Evolutionary conservation across 2,113 vertebrate genomes (phyloP).

Genomic region (Erythrolamprus reginae): DNA sequence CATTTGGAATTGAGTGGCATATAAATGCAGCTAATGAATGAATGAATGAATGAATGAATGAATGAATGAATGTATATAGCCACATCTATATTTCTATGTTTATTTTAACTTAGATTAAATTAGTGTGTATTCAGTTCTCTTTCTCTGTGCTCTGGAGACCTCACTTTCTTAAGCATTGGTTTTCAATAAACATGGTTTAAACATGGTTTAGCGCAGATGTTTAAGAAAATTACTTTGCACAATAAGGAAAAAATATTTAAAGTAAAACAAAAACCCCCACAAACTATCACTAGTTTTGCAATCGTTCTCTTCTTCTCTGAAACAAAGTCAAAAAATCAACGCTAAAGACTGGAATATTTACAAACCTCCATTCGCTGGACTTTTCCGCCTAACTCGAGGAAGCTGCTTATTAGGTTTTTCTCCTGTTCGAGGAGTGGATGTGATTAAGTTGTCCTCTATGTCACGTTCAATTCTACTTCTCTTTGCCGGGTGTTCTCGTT

Average conservation of each 20-base stretch:
- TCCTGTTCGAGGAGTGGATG: conserved; percentile 81
- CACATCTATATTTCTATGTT: too few species aligned
- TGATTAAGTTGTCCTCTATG: conserved; percentile 89
- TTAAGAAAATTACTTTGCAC: not conserved
- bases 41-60: too few species aligned
- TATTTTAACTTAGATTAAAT: too few species aligned
- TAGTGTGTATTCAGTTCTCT: not conserved
- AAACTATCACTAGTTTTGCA: not conserved
- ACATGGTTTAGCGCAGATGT: not conserved
- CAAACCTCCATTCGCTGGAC: conserved; percentile 88
- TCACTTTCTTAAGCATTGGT: not conserved
- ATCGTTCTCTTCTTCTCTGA: not conserved
- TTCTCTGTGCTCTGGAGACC: not conserved
- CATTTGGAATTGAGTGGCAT: too few species aligned
- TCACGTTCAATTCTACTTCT: conserved; percentile 85
- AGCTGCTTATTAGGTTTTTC: conserved; percentile 78
- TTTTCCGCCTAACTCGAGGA: conserved; percentile 82
- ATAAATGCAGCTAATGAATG: too few species aligned
- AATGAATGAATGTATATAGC: too few species aligned
- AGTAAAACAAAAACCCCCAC: not conserved
- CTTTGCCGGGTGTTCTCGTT: conserved; percentile 88
- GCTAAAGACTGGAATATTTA: not conserved
- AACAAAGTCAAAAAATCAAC: rapidly evolving
- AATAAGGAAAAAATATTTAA: not conserved
- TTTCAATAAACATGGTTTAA: not conserved